These are phyloP conservation scores for Therioaphis trifolii DNA, from an alignment of 2,888 invertebrate genomes.

Conservation along the genomic window DNA sequence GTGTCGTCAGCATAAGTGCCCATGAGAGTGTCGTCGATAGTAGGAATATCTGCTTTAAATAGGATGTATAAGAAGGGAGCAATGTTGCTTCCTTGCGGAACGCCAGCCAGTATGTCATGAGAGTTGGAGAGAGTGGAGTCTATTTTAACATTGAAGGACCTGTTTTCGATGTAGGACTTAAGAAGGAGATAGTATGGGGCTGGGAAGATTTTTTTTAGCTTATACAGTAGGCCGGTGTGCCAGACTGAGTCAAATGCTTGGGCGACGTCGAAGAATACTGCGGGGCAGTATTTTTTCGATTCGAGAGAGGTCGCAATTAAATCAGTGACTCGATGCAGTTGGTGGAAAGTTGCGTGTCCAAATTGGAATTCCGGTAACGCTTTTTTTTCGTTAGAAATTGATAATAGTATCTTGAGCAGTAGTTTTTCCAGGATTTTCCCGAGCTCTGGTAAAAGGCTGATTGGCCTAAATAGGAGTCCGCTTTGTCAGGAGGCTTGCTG, in stretches of 20 bases:
- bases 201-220: slow-evolving; percentile 31
- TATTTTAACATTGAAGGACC: not conserved
- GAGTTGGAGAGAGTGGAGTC: not conserved
- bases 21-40: no score
- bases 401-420: not conserved
- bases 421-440: not conserved
- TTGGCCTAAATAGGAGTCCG: not conserved
- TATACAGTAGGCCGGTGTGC: slow-evolving; percentile 11
- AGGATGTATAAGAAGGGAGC: no score
- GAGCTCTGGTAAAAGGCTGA: not conserved
- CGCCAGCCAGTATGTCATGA: not conserved
- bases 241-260: slow-evolving; percentile 5
- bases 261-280: slow-evolving; percentile 20
- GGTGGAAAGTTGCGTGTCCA: not conserved
- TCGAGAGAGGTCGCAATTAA: not conserved
- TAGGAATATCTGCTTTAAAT: no score
- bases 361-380: no score
- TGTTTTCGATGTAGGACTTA: slow-evolving; percentile 21
- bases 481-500: no score
- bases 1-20: no score
- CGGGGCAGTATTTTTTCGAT: slow-evolving; percentile 11
- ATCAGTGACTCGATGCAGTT: not conserved
- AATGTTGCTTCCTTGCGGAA: no score
- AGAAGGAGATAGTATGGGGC: not conserved
- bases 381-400: not conserved